Percentiles rank a stretch among this genome's conserved stretches.
Conservation (phyloP, 1,140 invertebrate species). For the Aphelenchoides besseyi region DNA sequence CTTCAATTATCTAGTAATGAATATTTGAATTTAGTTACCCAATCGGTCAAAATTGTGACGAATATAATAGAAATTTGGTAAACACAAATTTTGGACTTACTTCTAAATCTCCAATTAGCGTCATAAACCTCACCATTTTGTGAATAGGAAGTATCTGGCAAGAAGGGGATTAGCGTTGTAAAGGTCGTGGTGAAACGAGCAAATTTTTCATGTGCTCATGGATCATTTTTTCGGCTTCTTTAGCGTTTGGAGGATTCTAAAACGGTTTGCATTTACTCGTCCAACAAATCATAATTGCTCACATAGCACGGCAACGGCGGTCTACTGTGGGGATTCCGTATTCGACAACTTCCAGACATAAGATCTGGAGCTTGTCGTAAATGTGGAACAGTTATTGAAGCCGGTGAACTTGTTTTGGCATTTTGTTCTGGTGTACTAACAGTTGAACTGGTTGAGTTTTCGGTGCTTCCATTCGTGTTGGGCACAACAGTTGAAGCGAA, state of each 20-base stretch:
- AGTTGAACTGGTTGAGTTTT: background rate
- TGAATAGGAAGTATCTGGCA: conserved; percentile 28
- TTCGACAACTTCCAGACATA: conserved; percentile 34
- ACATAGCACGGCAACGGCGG: conserved; percentile 37
- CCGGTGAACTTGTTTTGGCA: background rate
- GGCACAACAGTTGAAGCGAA: background rate
- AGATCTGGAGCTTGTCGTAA: background rate
- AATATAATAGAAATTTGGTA: conserved; percentile 33
- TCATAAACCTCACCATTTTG: conserved; percentile 30
- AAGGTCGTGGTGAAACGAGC: conserved; percentile 22
- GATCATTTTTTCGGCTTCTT: conserved; percentile 35
- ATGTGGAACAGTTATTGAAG: conserved; percentile 16
- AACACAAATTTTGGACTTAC: conserved; percentile 10
- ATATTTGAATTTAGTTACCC: too few species aligned
- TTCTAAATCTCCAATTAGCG: conserved; percentile 25
- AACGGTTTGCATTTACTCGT: too few species aligned
- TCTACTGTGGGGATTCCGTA: conserved; percentile 15
- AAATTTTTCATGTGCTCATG: conserved; percentile 41
- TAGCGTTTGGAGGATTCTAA: conserved; percentile 34
- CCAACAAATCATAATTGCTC: too few species aligned
- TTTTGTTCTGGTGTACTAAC: background rate
- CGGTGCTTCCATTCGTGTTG: background rate
- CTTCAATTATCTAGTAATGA: too few species aligned
- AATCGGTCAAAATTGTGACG: conserved; percentile 27
- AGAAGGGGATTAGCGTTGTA: conserved; percentile 24